Base-by-base conservation (phyloP, 2,797 vertebrate species). In the Limosa lapponica region DNA sequence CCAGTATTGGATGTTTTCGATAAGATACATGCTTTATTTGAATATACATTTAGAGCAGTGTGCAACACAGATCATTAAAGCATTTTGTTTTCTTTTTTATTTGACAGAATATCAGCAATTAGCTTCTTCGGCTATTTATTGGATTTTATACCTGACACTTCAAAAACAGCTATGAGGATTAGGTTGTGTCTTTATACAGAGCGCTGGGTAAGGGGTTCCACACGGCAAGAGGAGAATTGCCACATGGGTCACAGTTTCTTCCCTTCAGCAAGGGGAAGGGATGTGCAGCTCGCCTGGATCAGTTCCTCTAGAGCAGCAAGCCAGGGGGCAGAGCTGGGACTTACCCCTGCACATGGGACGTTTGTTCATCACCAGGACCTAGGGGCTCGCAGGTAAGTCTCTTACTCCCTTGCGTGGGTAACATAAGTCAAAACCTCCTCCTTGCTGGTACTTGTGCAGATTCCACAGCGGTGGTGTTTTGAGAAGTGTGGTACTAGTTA, bases 1-100 rank as follows among this genome's bases (percentile, higher is more conserved):
- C 85, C 57, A 34, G 91, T 57, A 73, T 90, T 79, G 86, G 82
- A 90, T 94, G 57, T 93, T 77, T 90, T 97, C 95, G 86, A 13
- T 73, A 93, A 66, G 64, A 93, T 72, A 25, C 24, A 36, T 57
- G 64, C 89, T 95, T 96, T 94, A 92, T 97, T 98, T 97, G 89
- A 95, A 95, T 93, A 96, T 87, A 57, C 64, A 59, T 94, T 91
- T 89, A 94, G 49, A 89, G 61, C 82, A 65, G 51, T 23, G 34
- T 81, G 93, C 94, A 93, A 92, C 83, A 55, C 46, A 69, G 73
- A 78, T 95, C 82, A 89, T 90, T 93, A 83, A 85, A 84, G 59
- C 8, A 44, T 91, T 75, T 95, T 55, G 36, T 54, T 91, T 92
- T 83, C 66, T 93, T 94, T 94, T 84, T 93, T 39, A 70, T 89